phyloP scores from a whole-genome alignment of 2,888 invertebrate species.

The Tiliacea citrago region DNA sequence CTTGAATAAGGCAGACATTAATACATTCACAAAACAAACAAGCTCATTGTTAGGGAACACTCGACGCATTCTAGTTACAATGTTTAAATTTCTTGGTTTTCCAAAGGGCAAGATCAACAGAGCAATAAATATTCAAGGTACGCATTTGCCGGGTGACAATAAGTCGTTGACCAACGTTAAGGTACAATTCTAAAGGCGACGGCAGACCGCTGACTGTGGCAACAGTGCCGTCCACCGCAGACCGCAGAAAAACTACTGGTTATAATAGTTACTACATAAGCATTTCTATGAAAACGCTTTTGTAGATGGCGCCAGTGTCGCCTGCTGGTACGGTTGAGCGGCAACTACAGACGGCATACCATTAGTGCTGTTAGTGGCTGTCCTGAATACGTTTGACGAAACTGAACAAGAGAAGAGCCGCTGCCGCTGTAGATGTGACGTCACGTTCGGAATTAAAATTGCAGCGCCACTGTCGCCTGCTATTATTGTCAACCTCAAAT shows the following conservation, averaged over 20 bases:
- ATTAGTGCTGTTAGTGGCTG: neutral
- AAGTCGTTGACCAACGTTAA: constrained; percentile 59
- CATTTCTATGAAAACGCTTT: neutral
- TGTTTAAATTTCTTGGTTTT: constrained; percentile 54
- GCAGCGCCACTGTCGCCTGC: neutral
- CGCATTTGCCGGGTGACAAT: constrained; percentile 67
- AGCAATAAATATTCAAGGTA: constrained; percentile 74
- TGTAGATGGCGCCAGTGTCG: neutral
- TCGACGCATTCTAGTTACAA: constrained; percentile 42
- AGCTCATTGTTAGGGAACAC: constrained; percentile 11
- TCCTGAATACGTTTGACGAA: neutral
- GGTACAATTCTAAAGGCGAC: neutral
- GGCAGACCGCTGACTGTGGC: neutral
- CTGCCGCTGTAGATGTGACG: neutral
- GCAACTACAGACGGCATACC: neutral
- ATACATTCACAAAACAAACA: constrained; percentile 25
- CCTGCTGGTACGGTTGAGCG: neutral
- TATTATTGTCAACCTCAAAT: neutral
- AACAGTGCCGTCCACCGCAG: no score
- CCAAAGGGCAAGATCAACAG: constrained; percentile 69
- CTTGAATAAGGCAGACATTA: constrained; percentile 2
- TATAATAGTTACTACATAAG: neutral
- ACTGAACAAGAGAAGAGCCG: neutral
- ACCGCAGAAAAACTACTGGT: neutral
- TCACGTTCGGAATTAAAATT: neutral